A percentile compares a stretch with the other conserved stretches of the same genome.
Evolutionary conservation across 2,797 vertebrate species (phyloP).

Genomic region (Carduelis carduelis): DNA sequence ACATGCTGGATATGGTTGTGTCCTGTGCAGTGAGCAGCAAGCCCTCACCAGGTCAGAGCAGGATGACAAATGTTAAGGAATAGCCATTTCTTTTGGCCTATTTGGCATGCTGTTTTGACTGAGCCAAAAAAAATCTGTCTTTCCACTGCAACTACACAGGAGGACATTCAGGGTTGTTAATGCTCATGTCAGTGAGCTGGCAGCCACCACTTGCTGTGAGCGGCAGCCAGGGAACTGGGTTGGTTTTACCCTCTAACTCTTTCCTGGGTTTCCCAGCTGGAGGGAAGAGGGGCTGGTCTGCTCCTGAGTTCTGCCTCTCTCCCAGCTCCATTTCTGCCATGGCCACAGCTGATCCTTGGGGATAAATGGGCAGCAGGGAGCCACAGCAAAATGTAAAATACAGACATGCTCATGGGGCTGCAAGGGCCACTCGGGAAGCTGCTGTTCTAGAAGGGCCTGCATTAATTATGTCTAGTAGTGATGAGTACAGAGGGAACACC

Average conservation of each 20-base stretch:
- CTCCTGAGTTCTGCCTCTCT: background rate
- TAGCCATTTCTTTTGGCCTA: background rate
- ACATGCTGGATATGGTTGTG: rapidly evolving
- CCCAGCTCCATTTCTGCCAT: background rate
- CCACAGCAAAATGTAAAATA: background rate
- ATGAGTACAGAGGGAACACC: background rate
- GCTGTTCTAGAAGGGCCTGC: background rate
- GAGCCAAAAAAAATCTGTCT: background rate
- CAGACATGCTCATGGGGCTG: rapidly evolving
- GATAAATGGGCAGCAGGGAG: rapidly evolving
- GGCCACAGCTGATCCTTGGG: background rate
- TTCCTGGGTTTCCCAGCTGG: background rate
- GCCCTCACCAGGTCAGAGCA: background rate
- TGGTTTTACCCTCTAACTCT: background rate
- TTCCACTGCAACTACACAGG: background rate
- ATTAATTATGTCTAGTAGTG: rapidly evolving
- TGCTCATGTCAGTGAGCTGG: background rate
- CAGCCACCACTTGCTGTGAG: background rate
- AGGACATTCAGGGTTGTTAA: background rate
- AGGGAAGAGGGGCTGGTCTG: background rate
- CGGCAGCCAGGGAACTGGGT: rapidly evolving
- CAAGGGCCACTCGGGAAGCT: rapidly evolving
- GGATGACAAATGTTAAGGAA: background rate
- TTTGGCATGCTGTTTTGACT: background rate
- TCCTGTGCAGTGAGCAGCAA: background rate